Percentiles rank a stretch among this genome's conserved stretches.
Evolutionary conservation across 2,797 vertebrate species (phyloP).

Genomic region (Argentina silus): DNA sequence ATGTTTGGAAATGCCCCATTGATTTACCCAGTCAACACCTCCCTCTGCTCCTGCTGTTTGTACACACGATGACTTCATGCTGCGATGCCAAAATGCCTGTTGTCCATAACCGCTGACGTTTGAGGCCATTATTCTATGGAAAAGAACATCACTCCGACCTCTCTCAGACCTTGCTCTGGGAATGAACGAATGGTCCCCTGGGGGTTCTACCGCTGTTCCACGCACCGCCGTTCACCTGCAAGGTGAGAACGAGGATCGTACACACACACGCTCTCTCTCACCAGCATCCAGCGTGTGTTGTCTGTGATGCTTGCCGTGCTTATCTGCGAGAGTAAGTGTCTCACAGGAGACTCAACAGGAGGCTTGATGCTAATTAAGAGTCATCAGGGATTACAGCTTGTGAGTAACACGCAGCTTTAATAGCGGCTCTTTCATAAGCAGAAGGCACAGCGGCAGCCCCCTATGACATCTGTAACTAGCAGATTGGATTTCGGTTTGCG

Average conservation of each 20-base stretch:
- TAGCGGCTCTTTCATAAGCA: conserved; percentile 1
- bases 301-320: not conserved
- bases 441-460: not conserved
- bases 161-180: not conserved
- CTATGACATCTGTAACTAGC: conserved; percentile 5
- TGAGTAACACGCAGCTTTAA: not conserved
- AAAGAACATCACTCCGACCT: not conserved
- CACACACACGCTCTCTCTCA: not conserved
- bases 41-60: not conserved
- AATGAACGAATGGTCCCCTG: not conserved
- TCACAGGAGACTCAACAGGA: not conserved
- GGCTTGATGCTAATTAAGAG: conserved; percentile 1
- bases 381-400: not conserved
- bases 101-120: conserved; percentile 6
- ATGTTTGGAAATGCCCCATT: too few relatives aligned
- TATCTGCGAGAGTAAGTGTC: not conserved
- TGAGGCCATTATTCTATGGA: not conserved
- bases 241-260: not conserved
- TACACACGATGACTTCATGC: not conserved
- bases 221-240: too few relatives aligned
- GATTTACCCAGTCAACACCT: too few relatives aligned
- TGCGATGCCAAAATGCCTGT: not conserved
- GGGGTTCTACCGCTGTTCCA: not conserved
- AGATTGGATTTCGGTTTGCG: not conserved
- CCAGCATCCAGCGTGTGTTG: not conserved